These are phyloP conservation scores for Cyprinodon variegatus DNA, from an alignment of 2,113 vertebrate genomes.

Conservation along the genomic window DNA sequence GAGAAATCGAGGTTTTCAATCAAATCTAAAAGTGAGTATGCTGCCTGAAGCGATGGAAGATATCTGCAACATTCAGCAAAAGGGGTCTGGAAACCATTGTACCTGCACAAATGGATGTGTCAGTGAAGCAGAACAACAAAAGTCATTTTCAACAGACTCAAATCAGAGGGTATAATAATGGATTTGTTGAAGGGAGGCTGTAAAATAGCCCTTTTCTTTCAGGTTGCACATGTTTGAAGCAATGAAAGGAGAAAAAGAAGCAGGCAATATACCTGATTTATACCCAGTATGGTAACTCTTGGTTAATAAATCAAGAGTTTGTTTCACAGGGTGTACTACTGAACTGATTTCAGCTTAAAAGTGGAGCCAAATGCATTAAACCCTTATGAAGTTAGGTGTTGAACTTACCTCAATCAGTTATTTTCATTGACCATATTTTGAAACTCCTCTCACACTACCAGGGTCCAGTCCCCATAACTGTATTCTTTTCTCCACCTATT, in stretches of 20 bases:
- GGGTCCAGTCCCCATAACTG: slow-evolving; percentile 1
- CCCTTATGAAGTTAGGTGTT: slow-evolving; percentile 31
- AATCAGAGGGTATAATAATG: slow-evolving; percentile 11
- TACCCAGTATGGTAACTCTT: slow-evolving; percentile 10
- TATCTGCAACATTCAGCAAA: slow-evolving; percentile 21
- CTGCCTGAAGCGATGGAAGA: slow-evolving; percentile 12
- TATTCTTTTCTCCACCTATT: slow-evolving; percentile 1
- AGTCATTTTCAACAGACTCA: background rate
- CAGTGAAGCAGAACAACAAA: slow-evolving; percentile 14
- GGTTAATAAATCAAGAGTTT: slow-evolving; percentile 16
- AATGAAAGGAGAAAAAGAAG: background rate
- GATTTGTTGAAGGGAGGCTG: slow-evolving; percentile 19
- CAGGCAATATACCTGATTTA: background rate
- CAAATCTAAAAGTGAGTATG: background rate
- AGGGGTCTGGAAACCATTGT: slow-evolving; percentile 6
- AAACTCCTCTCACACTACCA: slow-evolving; percentile 13
- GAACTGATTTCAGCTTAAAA: slow-evolving; percentile 9
- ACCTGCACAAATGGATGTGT: background rate
- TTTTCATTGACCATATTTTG: slow-evolving; percentile 10
- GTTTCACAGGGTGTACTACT: slow-evolving; percentile 15
- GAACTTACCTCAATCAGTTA: slow-evolving; percentile 18
- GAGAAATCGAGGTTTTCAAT: background rate
- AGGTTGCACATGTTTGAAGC: slow-evolving; percentile 1
- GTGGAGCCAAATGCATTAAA: slow-evolving; percentile 8
- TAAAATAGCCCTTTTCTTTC: background rate